Conservation (phyloP, 37 sponge, comb jelly and placozoan genomes). For the Ianthella basta region DNA sequence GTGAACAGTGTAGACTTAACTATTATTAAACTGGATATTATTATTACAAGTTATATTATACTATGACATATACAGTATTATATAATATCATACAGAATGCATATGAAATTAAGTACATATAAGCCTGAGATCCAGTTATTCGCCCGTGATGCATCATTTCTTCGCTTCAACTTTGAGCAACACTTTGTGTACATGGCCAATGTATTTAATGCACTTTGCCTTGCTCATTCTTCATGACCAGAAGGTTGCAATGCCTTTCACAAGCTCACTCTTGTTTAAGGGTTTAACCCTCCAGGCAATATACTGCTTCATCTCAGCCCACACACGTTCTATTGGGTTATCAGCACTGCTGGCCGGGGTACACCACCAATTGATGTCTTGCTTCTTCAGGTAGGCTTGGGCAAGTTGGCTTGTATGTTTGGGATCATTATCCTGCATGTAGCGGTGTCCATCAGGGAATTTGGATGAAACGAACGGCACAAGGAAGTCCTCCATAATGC, state of each 20-base stretch:
- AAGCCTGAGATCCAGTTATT: no score
- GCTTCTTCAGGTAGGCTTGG: neutral
- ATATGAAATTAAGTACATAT: no score
- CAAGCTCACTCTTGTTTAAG: neutral
- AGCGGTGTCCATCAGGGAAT: neutral
- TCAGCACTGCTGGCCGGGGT: constrained; percentile 22
- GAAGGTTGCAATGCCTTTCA: neutral
- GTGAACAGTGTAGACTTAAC: no score
- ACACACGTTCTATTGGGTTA: constrained; percentile 19
- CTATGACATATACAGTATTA: no score
- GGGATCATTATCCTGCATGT: constrained; percentile 16
- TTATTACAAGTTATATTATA: no score
- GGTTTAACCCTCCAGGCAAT: constrained; percentile 1
- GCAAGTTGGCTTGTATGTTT: constrained; percentile 6
- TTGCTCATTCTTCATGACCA: neutral
- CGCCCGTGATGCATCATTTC: neutral
- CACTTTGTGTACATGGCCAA: neutral
- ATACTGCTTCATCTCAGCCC: constrained; percentile 7
- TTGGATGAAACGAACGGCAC: neutral
- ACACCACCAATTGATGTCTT: neutral
- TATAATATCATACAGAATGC: no score
- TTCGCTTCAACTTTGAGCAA: neutral
- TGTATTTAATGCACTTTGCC: neutral
- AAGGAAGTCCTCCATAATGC: neutral
- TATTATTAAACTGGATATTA: no score